These are phyloP conservation scores for Girardinichthys multiradiatus DNA, from an alignment of 2,113 vertebrate species.

Conservation along the genomic window DNA sequence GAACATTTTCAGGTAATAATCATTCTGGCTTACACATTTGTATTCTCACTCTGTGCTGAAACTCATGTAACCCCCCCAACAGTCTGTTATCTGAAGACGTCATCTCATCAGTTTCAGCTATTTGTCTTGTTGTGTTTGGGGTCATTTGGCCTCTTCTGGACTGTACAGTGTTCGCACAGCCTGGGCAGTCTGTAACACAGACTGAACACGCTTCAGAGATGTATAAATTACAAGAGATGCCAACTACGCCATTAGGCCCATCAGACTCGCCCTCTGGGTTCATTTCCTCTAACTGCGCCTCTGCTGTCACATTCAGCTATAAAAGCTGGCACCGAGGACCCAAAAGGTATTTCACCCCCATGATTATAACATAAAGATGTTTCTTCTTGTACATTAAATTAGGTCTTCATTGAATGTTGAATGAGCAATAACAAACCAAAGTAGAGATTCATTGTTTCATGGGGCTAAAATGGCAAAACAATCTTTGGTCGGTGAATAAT, in stretches of 20 bases:
- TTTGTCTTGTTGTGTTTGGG: constrained; percentile 22
- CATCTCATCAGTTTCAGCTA: not conserved
- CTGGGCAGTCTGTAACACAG: constrained; percentile 25
- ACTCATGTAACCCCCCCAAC: no score
- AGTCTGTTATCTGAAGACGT: no score
- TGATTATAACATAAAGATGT: not conserved
- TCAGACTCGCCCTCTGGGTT: constrained; percentile 38
- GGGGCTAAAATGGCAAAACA: not conserved
- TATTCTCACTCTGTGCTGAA: no score
- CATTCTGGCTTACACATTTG: no score
- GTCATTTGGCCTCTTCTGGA: constrained; percentile 24
- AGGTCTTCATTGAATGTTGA: not conserved
- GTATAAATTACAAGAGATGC: constrained; percentile 47
- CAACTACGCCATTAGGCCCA: constrained; percentile 44
- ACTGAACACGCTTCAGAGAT: constrained; percentile 37
- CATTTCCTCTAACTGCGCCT: constrained; percentile 48
- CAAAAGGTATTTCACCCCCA: not conserved
- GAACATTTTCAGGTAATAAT: no score
- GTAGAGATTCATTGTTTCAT: not conserved
- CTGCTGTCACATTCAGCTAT: constrained; percentile 25
- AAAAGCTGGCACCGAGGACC: constrained; percentile 18
- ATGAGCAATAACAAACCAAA: not conserved
- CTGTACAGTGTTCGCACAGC: constrained; percentile 16
- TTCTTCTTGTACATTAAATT: not conserved
- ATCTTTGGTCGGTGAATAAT: not conserved